These are phyloP conservation scores for Isaurus tuberculatus DNA, from an alignment of 92 coral and sea anemone genomes.

Conservation along the genomic window DNA sequence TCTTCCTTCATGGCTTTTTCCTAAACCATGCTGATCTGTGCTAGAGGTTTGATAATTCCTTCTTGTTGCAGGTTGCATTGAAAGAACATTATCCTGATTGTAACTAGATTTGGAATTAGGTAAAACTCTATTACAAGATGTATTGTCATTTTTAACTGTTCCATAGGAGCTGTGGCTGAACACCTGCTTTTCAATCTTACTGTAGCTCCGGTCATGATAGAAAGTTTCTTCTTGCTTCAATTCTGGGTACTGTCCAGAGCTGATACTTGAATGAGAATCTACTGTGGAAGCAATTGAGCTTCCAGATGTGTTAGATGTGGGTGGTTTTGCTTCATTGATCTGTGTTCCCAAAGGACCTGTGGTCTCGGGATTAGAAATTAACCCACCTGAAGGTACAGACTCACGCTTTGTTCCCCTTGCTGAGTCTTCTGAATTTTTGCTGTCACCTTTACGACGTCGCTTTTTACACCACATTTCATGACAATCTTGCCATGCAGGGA, in stretches of 20 bases:
- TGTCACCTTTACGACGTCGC: slow-evolving; percentile 89
- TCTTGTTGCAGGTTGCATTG: slow-evolving; percentile 4
- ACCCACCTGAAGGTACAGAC: slow-evolving; percentile 40
- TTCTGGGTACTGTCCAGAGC: slow-evolving; percentile 11
- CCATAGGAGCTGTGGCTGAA: slow-evolving; percentile 11
- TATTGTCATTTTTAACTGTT: slow-evolving; percentile 15
- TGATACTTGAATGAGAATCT: slow-evolving; percentile 34
- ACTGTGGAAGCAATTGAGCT: slow-evolving; percentile 3
- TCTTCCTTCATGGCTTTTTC: background rate
- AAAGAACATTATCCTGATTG: background rate
- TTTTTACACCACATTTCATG: slow-evolving; percentile 99
- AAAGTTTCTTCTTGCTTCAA: slow-evolving; percentile 24
- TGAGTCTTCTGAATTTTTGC: slow-evolving; percentile 69
- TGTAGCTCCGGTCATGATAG: slow-evolving; percentile 26
- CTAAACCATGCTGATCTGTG: background rate
- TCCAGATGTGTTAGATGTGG: slow-evolving; percentile 20
- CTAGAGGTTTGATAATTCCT: slow-evolving; percentile 28
- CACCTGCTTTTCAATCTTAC: slow-evolving; percentile 15
- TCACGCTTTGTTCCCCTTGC: slow-evolving; percentile 75
- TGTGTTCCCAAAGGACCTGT: background rate
- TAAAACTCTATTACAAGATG: slow-evolving; percentile 19
- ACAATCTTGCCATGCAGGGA: slow-evolving; percentile 99
- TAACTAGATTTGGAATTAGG: slow-evolving; percentile 14
- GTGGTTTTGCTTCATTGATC: slow-evolving; percentile 48
- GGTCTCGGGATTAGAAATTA: slow-evolving; percentile 32